A percentile compares a stretch with the other conserved stretches of the same genome.
These are phyloP conservation scores for Pantala flavescens DNA, from an alignment of 1,140 invertebrate species.

Conservation along the genomic window DNA sequence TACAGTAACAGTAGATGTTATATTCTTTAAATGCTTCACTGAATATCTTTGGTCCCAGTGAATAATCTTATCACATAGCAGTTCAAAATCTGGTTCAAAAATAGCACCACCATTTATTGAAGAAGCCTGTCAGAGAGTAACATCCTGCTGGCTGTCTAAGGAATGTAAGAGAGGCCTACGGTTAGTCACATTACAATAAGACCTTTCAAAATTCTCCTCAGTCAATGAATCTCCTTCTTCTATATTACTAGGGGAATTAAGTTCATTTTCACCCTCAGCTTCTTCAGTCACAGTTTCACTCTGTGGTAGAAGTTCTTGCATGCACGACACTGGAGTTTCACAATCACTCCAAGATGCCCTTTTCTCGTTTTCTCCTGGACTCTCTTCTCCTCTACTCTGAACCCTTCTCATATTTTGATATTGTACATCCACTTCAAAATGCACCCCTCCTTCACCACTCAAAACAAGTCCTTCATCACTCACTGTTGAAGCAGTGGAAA, in stretches of 20 bases:
- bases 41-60: too few relatives aligned
- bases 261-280: background rate
- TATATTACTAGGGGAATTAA: background rate
- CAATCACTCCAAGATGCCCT: background rate
- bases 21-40: too few relatives aligned
- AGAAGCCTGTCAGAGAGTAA: background rate
- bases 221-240: background rate
- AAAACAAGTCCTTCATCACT: background rate
- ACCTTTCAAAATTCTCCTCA: background rate
- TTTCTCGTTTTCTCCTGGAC: background rate
- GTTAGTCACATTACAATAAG: background rate
- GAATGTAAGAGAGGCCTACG: background rate
- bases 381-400: background rate
- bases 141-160: background rate
- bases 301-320: background rate
- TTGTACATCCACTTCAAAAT: background rate
- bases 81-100: background rate
- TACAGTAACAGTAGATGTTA: too few relatives aligned
- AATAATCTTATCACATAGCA: background rate
- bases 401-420: background rate
- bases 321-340: background rate
- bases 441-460: background rate
- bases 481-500: background rate
- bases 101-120: background rate
- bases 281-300: background rate